phyloP scores from a whole-genome alignment of 2,797 vertebrate species.

The Pachyuromys duprasi region DNA sequence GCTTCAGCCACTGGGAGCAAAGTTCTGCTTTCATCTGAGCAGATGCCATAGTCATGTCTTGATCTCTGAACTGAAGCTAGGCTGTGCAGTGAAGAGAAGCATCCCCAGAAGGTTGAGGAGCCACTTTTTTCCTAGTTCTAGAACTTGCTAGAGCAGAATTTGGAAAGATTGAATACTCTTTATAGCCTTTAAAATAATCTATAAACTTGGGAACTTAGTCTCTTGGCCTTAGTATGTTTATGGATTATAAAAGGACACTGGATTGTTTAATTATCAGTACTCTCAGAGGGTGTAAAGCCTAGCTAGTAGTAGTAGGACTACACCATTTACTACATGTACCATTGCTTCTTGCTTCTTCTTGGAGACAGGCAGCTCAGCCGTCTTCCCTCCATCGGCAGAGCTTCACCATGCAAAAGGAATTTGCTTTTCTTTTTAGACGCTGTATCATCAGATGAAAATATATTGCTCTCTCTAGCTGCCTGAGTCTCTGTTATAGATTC shows the following conservation, averaged over 20 bases:
- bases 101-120: not conserved
- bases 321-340: not conserved
- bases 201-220: not conserved
- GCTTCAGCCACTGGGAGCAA: not conserved
- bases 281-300: not conserved
- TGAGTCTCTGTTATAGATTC: not conserved
- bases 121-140: not conserved
- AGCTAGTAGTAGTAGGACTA: not conserved
- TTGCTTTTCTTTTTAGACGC: not conserved
- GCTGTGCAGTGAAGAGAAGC: not conserved
- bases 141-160: not conserved
- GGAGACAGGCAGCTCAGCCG: not conserved
- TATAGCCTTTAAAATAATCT: not conserved
- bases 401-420: not conserved
- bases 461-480: not conserved
- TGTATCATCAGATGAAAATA: not conserved
- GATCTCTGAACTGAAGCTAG: not conserved
- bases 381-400: not conserved
- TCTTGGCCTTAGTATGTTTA: not conserved
- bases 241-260: not conserved
- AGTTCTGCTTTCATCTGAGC: not conserved
- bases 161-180: not conserved
- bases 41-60: not conserved
- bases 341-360: not conserved
- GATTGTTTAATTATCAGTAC: not conserved